These are phyloP conservation scores for Plutomurus gul DNA, from an alignment of 1,140 invertebrate genomes.

Conservation along the genomic window DNA sequence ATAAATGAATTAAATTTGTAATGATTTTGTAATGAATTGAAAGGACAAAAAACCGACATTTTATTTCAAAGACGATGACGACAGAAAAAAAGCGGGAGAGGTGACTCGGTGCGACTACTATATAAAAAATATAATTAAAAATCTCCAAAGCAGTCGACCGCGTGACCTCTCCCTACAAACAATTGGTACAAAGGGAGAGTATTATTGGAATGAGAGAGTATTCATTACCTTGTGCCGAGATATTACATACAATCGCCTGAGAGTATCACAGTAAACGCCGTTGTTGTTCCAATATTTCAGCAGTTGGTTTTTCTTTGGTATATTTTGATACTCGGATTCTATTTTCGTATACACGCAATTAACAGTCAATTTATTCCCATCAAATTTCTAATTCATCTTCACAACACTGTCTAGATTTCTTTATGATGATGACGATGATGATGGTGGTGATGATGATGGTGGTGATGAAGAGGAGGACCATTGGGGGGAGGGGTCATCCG, in stretches of 20 bases:
- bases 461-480: background rate
- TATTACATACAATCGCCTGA: background rate
- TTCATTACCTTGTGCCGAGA: constrained; percentile 4
- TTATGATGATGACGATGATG: too few relatives aligned
- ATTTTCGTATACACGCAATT: constrained; percentile 25
- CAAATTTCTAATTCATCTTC: too few relatives aligned
- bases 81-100: constrained; percentile 6
- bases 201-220: constrained; percentile 13
- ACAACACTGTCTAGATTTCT: too few relatives aligned
- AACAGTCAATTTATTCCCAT: background rate
- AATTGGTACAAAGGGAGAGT: background rate
- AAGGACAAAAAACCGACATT: constrained; percentile 28
- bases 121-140: constrained; percentile 29
- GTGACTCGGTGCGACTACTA: background rate
- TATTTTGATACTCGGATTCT: constrained; percentile 15
- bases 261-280: constrained; percentile 22
- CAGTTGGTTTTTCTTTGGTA: constrained; percentile 2
- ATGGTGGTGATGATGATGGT: too few relatives aligned
- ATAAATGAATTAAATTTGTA: background rate
- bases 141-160: constrained; percentile 1
- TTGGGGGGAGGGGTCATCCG: background rate
- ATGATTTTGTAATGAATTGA: background rate
- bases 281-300: background rate
- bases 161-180: background rate
- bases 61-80: constrained; percentile 9